phyloP scores from a whole-genome alignment of 1,140 invertebrate genomes.

The Vanessa tameamea region DNA sequence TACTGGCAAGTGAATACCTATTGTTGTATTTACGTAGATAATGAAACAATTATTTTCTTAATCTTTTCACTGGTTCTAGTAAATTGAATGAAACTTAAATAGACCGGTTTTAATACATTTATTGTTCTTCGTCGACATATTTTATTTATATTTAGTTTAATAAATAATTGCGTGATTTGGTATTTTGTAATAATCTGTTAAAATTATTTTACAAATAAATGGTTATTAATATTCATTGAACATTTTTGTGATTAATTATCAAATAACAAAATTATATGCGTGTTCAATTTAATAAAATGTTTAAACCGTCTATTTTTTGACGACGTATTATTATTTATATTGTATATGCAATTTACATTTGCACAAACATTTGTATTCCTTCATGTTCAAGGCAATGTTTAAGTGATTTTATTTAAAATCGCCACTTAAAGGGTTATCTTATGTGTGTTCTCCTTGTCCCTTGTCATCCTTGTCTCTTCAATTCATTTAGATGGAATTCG shows the following conservation, averaged over 20 bases:
- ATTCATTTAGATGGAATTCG: too few relatives aligned
- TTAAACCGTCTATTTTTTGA: not conserved
- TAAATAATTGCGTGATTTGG: slow-evolving; percentile 2
- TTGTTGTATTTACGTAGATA: slow-evolving; percentile 36
- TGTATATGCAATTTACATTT: too few relatives aligned
- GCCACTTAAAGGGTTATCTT: too few relatives aligned
- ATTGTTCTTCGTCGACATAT: not conserved
- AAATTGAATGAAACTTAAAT: slow-evolving; percentile 14
- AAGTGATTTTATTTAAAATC: too few relatives aligned
- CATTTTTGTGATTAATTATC: not conserved
- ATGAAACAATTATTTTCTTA: slow-evolving; percentile 34
- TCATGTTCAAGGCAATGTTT: too few relatives aligned
- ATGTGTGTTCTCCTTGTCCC: too few relatives aligned
- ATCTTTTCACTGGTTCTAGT: slow-evolving; percentile 22
- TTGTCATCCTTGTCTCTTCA: too few relatives aligned
- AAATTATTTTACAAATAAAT: not conserved
- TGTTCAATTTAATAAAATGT: not conserved
- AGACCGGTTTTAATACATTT: not conserved
- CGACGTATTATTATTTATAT: too few relatives aligned
- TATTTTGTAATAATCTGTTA: slow-evolving; percentile 3
- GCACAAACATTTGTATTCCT: too few relatives aligned
- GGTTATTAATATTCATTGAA: not conserved
- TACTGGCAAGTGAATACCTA: slow-evolving; percentile 36
- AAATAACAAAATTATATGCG: not conserved
- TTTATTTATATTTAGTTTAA: not conserved